Percentiles rank a stretch among this genome's conserved stretches.
Conservation (phyloP, 2,888 invertebrate genomes). For the Trypoxylon attenuatum region DNA sequence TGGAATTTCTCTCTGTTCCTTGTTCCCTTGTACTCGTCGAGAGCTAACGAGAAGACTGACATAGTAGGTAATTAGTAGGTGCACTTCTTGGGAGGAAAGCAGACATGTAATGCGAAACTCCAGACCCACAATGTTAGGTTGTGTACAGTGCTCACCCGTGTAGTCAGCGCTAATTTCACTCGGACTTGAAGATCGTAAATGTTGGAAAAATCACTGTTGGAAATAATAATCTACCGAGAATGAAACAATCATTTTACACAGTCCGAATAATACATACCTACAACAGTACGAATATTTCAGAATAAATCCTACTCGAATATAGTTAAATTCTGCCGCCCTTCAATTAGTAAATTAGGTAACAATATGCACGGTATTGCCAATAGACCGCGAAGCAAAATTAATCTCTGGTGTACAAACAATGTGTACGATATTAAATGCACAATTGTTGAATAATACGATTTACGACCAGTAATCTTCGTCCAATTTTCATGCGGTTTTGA, state of each 20-base stretch:
- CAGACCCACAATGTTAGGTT: constrained; percentile 41
- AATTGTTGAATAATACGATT: constrained; percentile 45
- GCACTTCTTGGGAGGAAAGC: constrained; percentile 54
- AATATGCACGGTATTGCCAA: constrained; percentile 35
- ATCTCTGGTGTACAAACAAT: constrained; percentile 41
- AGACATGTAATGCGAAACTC: constrained; percentile 54
- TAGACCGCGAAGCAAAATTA: constrained; percentile 51
- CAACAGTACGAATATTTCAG: no score
- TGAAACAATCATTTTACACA: no score
- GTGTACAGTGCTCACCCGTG: constrained; percentile 15
- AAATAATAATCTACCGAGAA: no score
- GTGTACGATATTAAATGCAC: constrained; percentile 36
- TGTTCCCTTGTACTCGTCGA: constrained; percentile 37
- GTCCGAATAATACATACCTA: no score
- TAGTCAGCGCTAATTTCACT: background rate
- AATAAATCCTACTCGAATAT: constrained; percentile 21
- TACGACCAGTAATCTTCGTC: constrained; percentile 21
- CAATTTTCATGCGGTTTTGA: background rate
- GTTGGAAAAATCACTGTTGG: no score
- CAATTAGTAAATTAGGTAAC: constrained; percentile 47
- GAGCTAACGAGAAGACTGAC: constrained; percentile 54
- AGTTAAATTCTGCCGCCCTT: constrained; percentile 33
- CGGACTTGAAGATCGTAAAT: no score
- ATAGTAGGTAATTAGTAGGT: constrained; percentile 53
- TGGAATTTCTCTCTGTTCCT: constrained; percentile 10